These are phyloP conservation scores for Heliconius erato DNA, from an alignment of 2,888 invertebrate species.

Conservation along the genomic window DNA sequence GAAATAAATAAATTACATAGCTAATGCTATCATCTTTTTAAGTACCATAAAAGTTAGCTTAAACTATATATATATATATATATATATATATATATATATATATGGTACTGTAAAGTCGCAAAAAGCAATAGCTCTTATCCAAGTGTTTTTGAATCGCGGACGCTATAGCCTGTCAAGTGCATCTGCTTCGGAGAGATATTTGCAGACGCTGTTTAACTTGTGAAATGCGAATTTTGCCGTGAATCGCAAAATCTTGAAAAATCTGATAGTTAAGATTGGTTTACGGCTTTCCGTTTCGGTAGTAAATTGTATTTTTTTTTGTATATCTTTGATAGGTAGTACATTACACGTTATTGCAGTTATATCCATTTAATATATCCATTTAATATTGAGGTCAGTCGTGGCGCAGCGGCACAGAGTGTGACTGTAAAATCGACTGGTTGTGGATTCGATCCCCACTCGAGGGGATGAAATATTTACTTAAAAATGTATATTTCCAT, in stretches of 20 bases:
- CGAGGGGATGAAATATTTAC: too few relatives aligned
- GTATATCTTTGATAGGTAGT: too few relatives aligned
- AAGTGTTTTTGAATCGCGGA: slow-evolving; percentile 50
- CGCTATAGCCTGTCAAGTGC: slow-evolving; percentile 51
- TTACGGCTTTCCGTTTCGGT: background rate
- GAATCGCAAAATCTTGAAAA: slow-evolving; percentile 38
- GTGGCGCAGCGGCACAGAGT: too few relatives aligned
- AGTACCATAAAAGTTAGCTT: background rate
- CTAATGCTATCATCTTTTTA: background rate
- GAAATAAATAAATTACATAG: background rate
- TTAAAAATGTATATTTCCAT: too few relatives aligned
- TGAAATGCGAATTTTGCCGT: slow-evolving; percentile 47
- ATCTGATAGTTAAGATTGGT: slow-evolving; percentile 21
- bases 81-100: too few relatives aligned
- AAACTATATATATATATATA: background rate
- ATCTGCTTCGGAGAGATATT: slow-evolving; percentile 52
- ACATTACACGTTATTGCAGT: background rate
- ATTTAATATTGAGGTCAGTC: background rate
- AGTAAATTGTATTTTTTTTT: too few relatives aligned
- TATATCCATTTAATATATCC: too few relatives aligned
- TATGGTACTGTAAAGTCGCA: background rate
- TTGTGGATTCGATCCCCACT: too few relatives aligned
- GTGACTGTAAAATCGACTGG: too few relatives aligned
- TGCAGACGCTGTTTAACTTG: slow-evolving; percentile 50
- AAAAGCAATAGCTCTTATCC: slow-evolving; percentile 27